Evolutionary conservation across 1,140 invertebrate genomes (phyloP).

Genomic region (Philaenus spumarius): DNA sequence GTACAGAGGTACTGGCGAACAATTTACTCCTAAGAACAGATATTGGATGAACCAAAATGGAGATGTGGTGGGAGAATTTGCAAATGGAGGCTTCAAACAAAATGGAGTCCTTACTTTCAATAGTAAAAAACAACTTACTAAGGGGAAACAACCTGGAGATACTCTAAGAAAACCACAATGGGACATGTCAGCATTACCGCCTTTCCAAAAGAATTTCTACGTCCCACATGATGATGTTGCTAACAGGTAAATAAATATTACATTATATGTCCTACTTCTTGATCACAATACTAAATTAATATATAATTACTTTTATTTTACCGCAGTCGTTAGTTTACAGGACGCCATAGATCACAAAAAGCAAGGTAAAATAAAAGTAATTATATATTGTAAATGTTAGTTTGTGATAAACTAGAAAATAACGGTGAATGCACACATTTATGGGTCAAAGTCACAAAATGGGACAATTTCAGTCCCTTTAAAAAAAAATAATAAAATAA

Average conservation of each 20-base stretch:
- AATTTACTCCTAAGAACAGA: slow-evolving; percentile 8
- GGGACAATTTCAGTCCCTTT: too few species aligned
- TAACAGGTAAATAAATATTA: not conserved
- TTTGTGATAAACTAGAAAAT: too few species aligned
- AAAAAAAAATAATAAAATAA: too few species aligned
- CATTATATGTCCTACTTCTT: too few species aligned
- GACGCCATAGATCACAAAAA: too few species aligned
- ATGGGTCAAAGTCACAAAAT: too few species aligned
- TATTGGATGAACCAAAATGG: slow-evolving; percentile 10
- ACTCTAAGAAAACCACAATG: slow-evolving; percentile 76
- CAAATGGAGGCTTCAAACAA: not conserved
- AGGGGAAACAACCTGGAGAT: slow-evolving; percentile 57
- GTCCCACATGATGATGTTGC: slow-evolving; percentile 68
- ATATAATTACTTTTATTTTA: too few species aligned
- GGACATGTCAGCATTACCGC: slow-evolving; percentile 63
- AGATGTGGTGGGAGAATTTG: not conserved
- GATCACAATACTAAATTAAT: too few species aligned
- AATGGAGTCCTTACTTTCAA: slow-evolving; percentile 4
- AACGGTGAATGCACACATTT: too few species aligned
- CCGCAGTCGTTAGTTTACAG: too few species aligned
- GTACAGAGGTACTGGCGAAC: slow-evolving; percentile 14
- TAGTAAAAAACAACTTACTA: slow-evolving; percentile 13
- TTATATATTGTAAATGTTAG: too few species aligned
- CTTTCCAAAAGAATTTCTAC: slow-evolving; percentile 91
- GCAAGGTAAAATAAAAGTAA: too few species aligned